Conservation (phyloP, 2,113 vertebrate genomes). For the Hemiscyllium ocellatum region DNA sequence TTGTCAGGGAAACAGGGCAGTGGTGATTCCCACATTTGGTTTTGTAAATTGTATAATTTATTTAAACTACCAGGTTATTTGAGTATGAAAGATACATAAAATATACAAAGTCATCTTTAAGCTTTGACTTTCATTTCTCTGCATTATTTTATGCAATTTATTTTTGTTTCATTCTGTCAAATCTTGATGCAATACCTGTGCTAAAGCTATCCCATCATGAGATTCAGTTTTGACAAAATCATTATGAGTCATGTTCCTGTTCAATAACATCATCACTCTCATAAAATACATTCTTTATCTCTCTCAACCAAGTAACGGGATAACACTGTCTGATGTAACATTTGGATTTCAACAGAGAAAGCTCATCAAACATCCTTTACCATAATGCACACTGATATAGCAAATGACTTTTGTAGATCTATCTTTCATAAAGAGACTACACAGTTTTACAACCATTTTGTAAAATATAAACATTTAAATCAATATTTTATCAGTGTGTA, state of each 20-base stretch:
- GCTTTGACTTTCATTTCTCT: background rate
- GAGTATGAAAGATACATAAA: background rate
- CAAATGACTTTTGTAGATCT: background rate
- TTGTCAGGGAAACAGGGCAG: background rate
- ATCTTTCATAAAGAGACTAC: background rate
- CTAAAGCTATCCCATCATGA: background rate
- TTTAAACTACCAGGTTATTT: background rate
- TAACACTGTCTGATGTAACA: background rate
- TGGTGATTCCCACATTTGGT: background rate
- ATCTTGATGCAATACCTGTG: background rate
- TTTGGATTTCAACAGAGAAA: background rate
- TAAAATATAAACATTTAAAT: background rate
- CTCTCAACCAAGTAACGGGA: background rate
- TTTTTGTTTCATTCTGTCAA: slow-evolving; percentile 6
- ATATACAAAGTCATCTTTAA: background rate
- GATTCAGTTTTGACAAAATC: background rate
- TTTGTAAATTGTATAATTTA: background rate
- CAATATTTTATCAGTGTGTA: background rate
- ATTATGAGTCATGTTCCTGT: background rate
- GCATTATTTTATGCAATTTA: background rate
- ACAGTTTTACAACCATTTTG: background rate
- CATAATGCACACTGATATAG: background rate
- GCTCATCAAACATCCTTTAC: background rate
- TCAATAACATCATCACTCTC: background rate
- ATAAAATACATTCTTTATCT: background rate